Evolutionary conservation across 2,113 vertebrate species (phyloP).

Genomic region (Pteruthius melanotis): DNA sequence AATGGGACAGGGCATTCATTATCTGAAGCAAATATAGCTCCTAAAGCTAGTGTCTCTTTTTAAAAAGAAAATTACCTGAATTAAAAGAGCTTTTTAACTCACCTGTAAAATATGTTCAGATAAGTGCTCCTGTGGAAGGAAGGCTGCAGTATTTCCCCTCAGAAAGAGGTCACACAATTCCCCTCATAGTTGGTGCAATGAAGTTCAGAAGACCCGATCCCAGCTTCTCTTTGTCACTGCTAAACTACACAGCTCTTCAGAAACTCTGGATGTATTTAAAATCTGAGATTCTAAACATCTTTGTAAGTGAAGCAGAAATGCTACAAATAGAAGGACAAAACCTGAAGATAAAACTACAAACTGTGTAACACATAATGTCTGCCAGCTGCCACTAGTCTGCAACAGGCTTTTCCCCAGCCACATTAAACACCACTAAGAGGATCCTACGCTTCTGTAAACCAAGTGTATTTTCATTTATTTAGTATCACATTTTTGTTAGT

Average conservation of each 20-base stretch:
- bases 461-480: background rate
- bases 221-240: background rate
- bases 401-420: background rate
- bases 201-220: background rate
- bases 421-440: background rate
- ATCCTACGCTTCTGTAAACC: background rate
- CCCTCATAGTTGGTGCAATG: accelerated
- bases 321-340: background rate
- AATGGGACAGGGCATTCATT: background rate
- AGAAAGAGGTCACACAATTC: background rate
- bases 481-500: background rate
- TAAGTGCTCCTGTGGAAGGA: background rate
- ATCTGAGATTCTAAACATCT: background rate
- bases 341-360: background rate
- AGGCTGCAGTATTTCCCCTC: background rate
- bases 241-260: background rate
- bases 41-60: background rate
- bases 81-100: background rate
- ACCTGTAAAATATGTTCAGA: background rate
- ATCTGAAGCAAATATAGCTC: background rate
- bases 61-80: background rate
- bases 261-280: background rate
- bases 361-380: background rate
- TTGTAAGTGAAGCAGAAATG: background rate
- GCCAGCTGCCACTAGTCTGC: background rate